phyloP scores from a whole-genome alignment of 2,797 vertebrate species.

The Alosa sapidissima region DNA sequence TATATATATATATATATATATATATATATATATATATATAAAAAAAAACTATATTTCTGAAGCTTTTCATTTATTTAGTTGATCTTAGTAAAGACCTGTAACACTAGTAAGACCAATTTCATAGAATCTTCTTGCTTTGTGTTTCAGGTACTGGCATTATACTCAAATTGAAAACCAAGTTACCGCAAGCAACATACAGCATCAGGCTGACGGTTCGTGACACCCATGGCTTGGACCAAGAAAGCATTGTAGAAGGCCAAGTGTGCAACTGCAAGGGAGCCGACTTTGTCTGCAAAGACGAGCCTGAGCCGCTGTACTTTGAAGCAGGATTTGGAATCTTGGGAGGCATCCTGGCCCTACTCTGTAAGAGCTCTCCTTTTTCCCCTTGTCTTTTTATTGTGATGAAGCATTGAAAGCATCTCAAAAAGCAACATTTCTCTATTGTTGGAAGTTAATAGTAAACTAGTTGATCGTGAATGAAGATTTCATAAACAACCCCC shows the following conservation, averaged over 20 bases:
- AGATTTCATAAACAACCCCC: background rate
- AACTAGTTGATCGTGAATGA: background rate
- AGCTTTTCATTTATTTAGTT: too few species aligned
- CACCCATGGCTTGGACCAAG: constrained; percentile 53
- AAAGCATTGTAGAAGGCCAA: constrained; percentile 62
- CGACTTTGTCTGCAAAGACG: constrained; percentile 43
- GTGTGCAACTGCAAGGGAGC: constrained; percentile 82
- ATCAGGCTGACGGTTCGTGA: constrained; percentile 80
- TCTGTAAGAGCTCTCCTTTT: constrained; percentile 70
- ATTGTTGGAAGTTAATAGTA: background rate
- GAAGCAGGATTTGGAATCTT: constrained; percentile 70
- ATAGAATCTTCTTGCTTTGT: background rate
- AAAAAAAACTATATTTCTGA: too few species aligned
- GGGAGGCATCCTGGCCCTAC: constrained; percentile 69
- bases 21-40: too few species aligned
- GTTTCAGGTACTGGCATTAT: constrained; percentile 64
- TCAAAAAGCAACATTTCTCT: background rate
- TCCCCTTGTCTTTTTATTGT: background rate
- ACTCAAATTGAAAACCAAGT: constrained; percentile 48
- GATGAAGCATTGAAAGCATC: background rate
- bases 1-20: too few species aligned
- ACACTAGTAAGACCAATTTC: too few species aligned
- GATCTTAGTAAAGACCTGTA: too few species aligned
- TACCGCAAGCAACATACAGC: constrained; percentile 67
- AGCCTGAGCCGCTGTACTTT: fast-evolving